Evolutionary conservation across 2,888 invertebrate species (phyloP).

Genomic region (Pecten maximus): DNA sequence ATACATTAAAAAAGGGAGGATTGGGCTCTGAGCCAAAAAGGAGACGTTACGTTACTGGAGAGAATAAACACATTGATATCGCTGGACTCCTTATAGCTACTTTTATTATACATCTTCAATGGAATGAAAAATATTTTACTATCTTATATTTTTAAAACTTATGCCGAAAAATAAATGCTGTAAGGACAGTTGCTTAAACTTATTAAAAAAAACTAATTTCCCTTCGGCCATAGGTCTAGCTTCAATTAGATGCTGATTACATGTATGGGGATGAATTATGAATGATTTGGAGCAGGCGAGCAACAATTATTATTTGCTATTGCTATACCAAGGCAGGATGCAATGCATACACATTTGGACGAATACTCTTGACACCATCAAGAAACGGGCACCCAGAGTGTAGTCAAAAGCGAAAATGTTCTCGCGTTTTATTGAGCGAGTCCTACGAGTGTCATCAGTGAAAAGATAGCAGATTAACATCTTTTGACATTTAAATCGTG

Average conservation of each 20-base stretch:
- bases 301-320: conserved; percentile 17
- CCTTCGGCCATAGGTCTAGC: conserved; percentile 9
- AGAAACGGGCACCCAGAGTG: conserved; percentile 4
- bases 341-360: neutral
- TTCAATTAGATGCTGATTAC: conserved; percentile 4
- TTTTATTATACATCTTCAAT: neutral
- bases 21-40: neutral
- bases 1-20: neutral
- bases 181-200: neutral
- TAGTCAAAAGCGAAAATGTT: conserved; percentile 35
- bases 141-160: too few species aligned
- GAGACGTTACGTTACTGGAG: neutral
- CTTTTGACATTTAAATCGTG: conserved; percentile 32
- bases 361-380: conserved; percentile 24
- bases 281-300: neutral
- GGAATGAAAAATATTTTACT: too few species aligned
- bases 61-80: neutral
- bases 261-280: neutral
- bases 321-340: neutral
- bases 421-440: conserved; percentile 35
- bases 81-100: neutral
- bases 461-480: conserved; percentile 26
- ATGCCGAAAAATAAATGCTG: neutral
- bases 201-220: neutral
- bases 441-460: conserved; percentile 30